Conservation (phyloP, 92 coral and sea anemone genomes). For the Porites evermanni region DNA sequence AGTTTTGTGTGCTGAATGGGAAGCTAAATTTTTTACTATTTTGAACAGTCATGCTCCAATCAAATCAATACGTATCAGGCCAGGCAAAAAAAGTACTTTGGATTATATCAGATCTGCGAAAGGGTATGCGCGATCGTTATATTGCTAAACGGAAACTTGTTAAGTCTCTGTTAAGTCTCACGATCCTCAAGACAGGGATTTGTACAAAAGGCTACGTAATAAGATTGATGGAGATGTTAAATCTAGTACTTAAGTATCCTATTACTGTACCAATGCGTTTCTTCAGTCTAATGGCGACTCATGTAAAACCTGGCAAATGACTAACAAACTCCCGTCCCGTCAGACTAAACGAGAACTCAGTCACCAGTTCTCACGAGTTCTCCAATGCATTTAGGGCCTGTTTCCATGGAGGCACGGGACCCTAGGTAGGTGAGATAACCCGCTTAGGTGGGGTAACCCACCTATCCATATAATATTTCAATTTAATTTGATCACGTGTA, state of each 20-base stretch:
- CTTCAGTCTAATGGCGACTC: slow-evolving; percentile 27
- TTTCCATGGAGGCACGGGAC: no score
- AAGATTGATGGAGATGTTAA: slow-evolving; percentile 46
- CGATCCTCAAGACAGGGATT: slow-evolving; percentile 26
- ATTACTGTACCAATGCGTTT: slow-evolving; percentile 52
- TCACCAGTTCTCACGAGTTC: slow-evolving; percentile 35
- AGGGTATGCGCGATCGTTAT: slow-evolving; percentile 44
- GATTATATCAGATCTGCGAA: neutral
- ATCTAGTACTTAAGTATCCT: slow-evolving; percentile 20
- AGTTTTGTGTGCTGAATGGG: slow-evolving; percentile 54
- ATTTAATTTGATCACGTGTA: no score
- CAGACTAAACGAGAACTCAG: slow-evolving; percentile 37
- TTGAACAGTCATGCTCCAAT: slow-evolving; percentile 53
- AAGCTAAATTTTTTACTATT: slow-evolving; percentile 18
- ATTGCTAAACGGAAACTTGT: slow-evolving; percentile 40
- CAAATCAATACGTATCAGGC: slow-evolving; percentile 17
- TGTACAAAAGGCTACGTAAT: slow-evolving; percentile 45
- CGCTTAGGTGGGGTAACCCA: no score
- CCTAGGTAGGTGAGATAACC: no score
- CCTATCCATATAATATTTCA: no score
- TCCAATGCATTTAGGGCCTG: slow-evolving; percentile 28
- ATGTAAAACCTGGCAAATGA: slow-evolving; percentile 44
- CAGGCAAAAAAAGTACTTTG: slow-evolving; percentile 26
- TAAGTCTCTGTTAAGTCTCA: slow-evolving; percentile 8
- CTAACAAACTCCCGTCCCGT: slow-evolving; percentile 57